A percentile compares a stretch with the other conserved stretches of the same genome.
These are phyloP conservation scores for Empidonax traillii DNA, from an alignment of 2,113 vertebrate species.

Conservation along the genomic window DNA sequence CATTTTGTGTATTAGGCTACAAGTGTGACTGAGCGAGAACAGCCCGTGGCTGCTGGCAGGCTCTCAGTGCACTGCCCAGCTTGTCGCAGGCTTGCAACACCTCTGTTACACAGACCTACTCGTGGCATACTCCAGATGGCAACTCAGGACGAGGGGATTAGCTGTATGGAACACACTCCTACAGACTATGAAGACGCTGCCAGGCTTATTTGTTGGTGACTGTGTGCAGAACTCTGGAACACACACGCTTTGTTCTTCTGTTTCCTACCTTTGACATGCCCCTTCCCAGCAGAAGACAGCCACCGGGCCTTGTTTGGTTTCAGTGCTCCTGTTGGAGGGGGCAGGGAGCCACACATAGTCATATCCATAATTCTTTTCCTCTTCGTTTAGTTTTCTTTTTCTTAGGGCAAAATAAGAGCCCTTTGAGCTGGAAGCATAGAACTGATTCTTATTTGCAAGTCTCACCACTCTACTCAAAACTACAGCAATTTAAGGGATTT, in stretches of 20 bases:
- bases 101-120: background rate
- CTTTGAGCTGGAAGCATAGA: background rate
- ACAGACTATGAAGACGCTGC: background rate
- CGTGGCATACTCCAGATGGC: constrained; percentile 7
- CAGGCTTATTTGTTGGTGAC: constrained; percentile 1
- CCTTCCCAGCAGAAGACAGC: background rate
- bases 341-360: background rate
- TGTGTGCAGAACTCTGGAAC: background rate
- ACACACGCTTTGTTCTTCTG: background rate
- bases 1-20: background rate
- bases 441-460: background rate
- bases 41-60: constrained; percentile 6
- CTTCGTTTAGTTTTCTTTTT: background rate
- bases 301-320: accelerated
- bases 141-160: background rate
- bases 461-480: background rate
- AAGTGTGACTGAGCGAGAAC: constrained; percentile 24
- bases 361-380: background rate
- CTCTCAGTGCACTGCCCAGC: background rate
- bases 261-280: background rate
- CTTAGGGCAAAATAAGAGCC: background rate
- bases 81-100: background rate
- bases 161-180: background rate
- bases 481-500: background rate
- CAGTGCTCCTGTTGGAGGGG: background rate